Base-by-base conservation (phyloP, 2,113 vertebrate species). In the Corythornis vintsioides region DNA sequence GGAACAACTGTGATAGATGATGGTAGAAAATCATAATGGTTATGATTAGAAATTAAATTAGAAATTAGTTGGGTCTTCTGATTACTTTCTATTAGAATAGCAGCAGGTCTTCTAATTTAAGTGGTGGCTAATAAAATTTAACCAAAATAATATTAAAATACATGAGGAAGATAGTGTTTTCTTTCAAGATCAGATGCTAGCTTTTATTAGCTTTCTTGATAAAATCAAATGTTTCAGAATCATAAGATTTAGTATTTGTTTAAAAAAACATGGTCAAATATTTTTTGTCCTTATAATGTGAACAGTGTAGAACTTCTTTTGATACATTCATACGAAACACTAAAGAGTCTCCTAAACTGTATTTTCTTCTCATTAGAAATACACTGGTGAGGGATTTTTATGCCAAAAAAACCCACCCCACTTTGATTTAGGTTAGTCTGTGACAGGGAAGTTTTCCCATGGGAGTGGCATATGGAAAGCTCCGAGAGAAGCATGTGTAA, bases 361-460 rank as follows among this genome's bases (percentile, higher is more conserved):
- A 40, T 79, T 75, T 88, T 48, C 14, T 89, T 90, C 80, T 31
- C 47, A 66, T 80, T 38, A 86, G n/a, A 77, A 93, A 38, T 88
- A 19, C 59, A 45, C 42, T 31, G 12, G 18, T 66, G 55, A 65
- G 38, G 9, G 13, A 79, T 90, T 88, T 92, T 86, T 67, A 11
- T n/a, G 47, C 17, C 45, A 88, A 65, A 29, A 75, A 75, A 90
- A 70, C 81, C 77, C 86, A 75, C 48, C 81, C 77, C 86, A 75
- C 48, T 90, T 86, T 48, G 33, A 78, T 74, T 84, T 90, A 56
- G 29, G 24, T 82, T 89, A 76, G 33, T 66, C 38, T 87, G 21
- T 94, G 67, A 38, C 55, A 83, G 19, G 15, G 25, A 31, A 66
- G 25, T 80, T 95, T 96, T 95, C 71, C 72, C 72, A 76, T 69